Base-by-base conservation (phyloP, 2,113 vertebrate genomes). In the Donacobius atricapilla region DNA sequence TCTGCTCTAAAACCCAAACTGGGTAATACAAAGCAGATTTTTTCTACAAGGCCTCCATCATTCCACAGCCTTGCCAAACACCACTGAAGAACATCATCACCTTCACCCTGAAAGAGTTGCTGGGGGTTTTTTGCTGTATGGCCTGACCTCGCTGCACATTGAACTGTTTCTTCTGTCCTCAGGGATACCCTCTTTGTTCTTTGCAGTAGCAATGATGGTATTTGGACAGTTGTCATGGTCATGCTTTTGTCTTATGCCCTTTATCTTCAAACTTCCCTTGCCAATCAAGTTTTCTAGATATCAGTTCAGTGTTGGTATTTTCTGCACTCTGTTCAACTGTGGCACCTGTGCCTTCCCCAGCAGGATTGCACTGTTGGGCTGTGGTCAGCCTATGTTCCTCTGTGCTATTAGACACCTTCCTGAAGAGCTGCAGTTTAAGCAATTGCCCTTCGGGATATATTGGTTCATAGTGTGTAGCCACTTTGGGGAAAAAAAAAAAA, bases 71-170 rank as follows among this genome's bases (percentile, higher is more conserved):
- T 81, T 77, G 81, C 54, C 25, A 64, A 69, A 53, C 20, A 24
- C 28, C 13, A 3, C 23, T 20, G 28, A 16, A 40, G 63, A 50
- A 30, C 16, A 42, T 65, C 13, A 37, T 31, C 33, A 39, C 37
- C 54, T 54, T 57, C 68, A 27, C 23, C 24, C 37, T 53, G 56
- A 87, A 53, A 45, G 33, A 80, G 27, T 18, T 80, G 24, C 45
- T 70, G 24, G 11, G 22, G 0, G 6, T 20, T 58, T 60, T 60
- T 64, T 54, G 5, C 15, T 76, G 1, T 64, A 2, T 60, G 60
- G 31, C 27, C 53, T 12, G 27, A 47, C 39, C 50, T 60, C 10
- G 3, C 57, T 69, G 27, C 16, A 2, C 0, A 0, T 33, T 35
- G 58, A 60, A 24, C 30, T 70, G 21, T 40, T 83, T 89, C 33